Percentiles rank a stretch among this genome's conserved stretches.
Evolutionary conservation across 2,113 vertebrate species (phyloP).

Genomic region (Plecturocebus donacophilus): DNA sequence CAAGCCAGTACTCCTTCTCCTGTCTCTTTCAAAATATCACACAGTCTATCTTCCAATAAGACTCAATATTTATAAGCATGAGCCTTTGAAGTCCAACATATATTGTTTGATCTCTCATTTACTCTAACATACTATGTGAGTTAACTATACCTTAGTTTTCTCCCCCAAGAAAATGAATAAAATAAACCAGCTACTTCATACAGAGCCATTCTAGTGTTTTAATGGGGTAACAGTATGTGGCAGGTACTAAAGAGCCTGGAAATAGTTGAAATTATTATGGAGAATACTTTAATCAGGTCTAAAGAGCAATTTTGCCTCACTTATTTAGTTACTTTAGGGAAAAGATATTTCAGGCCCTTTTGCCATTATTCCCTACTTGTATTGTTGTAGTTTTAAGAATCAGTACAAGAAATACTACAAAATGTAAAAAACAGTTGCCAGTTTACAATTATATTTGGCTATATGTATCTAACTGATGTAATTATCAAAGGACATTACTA

Average conservation of each 20-base stretch:
- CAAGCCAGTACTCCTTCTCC: neutral
- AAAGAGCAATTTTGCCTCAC: neutral
- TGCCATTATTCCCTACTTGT: neutral
- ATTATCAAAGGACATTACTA: neutral
- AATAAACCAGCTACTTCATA: neutral
- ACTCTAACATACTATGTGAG: neutral
- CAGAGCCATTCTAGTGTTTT: neutral
- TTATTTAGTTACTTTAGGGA: neutral
- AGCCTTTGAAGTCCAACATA: neutral
- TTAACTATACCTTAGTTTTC: neutral
- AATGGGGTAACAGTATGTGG: neutral
- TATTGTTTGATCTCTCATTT: neutral
- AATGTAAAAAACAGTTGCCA: neutral
- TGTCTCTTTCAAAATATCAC: slow-evolving; percentile 21
- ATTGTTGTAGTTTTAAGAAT: neutral
- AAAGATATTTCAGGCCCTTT: neutral
- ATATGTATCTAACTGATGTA: neutral
- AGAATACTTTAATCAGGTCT: neutral
- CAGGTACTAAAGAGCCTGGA: neutral
- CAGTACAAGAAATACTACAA: neutral
- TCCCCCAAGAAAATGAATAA: neutral
- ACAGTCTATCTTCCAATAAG: neutral
- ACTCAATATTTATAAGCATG: neutral
- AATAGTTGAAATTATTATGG: neutral
- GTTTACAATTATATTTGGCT: neutral